A percentile compares a stretch with the other conserved stretches of the same genome.
Conservation (phyloP, 2,113 vertebrate genomes). For the Phylloscopus whistleri region DNA sequence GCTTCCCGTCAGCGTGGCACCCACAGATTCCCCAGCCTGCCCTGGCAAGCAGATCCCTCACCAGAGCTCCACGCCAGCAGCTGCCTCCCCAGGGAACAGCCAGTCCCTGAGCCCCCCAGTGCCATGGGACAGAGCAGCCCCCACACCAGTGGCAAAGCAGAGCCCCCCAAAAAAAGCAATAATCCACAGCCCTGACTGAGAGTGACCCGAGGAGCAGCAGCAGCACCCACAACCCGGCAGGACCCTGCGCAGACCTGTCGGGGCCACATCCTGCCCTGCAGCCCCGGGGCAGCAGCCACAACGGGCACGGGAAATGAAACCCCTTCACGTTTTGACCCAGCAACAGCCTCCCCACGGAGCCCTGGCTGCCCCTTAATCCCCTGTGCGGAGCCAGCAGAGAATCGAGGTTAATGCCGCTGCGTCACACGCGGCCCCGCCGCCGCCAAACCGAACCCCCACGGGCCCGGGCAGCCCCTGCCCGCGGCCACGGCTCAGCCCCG, state of each 20-base stretch:
- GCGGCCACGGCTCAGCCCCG: accelerated
- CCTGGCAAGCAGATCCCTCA: neutral
- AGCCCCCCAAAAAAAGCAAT: neutral
- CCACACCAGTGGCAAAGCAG: neutral
- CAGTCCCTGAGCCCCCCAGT: accelerated
- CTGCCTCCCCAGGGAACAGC: neutral
- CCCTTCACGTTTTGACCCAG: neutral
- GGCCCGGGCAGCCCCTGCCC: neutral
- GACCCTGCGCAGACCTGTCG: accelerated
- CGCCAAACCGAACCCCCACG: neutral
- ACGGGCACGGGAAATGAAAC: neutral
- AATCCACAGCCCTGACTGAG: accelerated
- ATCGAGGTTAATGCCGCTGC: constrained; percentile 63
- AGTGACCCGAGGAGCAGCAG: accelerated
- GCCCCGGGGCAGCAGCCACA: accelerated
- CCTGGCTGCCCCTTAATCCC: constrained; percentile 37
- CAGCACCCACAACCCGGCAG: neutral
- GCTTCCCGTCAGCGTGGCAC: neutral
- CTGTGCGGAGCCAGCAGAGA: neutral
- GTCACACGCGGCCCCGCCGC: constrained; percentile 19
- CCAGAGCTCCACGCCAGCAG: neutral
- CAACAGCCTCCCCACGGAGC: neutral
- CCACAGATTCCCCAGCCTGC: neutral
- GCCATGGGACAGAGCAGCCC: neutral
- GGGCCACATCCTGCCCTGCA: neutral